These are phyloP conservation scores for Xylophagus ater DNA, from an alignment of 2,888 invertebrate genomes.

Conservation along the genomic window DNA sequence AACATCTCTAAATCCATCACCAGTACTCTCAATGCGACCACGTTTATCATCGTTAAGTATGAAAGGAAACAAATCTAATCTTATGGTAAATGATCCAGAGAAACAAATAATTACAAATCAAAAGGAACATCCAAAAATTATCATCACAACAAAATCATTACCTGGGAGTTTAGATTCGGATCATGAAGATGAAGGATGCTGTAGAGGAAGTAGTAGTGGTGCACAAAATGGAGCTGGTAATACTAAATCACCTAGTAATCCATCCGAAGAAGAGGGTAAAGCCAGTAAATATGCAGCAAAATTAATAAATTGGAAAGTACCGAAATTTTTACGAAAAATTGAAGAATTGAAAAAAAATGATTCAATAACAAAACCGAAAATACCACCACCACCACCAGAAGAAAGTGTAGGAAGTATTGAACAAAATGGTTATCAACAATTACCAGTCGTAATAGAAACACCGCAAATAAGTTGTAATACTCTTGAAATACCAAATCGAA, in stretches of 20 bases:
- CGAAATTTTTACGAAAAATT: constrained; percentile 53
- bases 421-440: constrained; percentile 49
- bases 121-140: constrained; percentile 39
- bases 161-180: constrained; percentile 75
- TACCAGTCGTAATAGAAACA: constrained; percentile 53
- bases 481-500: constrained; percentile 38
- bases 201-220: constrained; percentile 37
- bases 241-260: constrained; percentile 41
- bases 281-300: constrained; percentile 40
- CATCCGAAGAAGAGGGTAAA: constrained; percentile 47
- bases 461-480: constrained; percentile 37
- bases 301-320: constrained; percentile 57
- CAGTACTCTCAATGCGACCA: constrained; percentile 34
- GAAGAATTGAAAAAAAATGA: constrained; percentile 32
- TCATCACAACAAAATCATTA: constrained; percentile 57
- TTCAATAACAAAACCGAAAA: constrained; percentile 15
- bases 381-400: constrained; percentile 22
- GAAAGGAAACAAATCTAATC: constrained; percentile 31
- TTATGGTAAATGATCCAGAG: constrained; percentile 15
- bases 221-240: constrained; percentile 29
- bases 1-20: constrained; percentile 37
- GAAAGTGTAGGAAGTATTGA: constrained; percentile 30
- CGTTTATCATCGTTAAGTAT: constrained; percentile 36
- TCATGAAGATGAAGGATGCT: constrained; percentile 45
- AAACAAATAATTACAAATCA: constrained; percentile 20